Conservation (phyloP, 1,140 invertebrate genomes). For the Drosophila rhopaloa region DNA sequence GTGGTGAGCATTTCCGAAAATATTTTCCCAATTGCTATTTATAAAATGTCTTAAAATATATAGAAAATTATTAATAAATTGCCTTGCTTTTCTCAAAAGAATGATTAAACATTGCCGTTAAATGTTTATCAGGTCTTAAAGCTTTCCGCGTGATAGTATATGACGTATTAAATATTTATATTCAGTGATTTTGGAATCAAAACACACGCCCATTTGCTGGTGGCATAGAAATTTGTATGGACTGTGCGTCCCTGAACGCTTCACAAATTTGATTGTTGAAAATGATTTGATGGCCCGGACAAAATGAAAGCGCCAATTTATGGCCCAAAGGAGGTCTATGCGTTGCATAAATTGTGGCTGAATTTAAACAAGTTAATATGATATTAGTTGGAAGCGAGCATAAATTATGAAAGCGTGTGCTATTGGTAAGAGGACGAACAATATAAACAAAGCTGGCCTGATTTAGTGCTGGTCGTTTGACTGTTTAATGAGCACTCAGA, state of each 20-base stretch:
- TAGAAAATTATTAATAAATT: not conserved
- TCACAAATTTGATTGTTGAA: constrained; percentile 53
- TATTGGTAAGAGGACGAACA: constrained; percentile 7
- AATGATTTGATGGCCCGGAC: constrained; percentile 39
- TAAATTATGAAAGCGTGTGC: constrained; percentile 70
- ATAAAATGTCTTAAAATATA: not conserved
- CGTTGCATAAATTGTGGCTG: constrained; percentile 59
- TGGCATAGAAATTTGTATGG: constrained; percentile 2
- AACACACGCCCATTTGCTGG: constrained; percentile 1
- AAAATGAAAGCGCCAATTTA: constrained; percentile 66
- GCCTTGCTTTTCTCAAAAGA: not conserved
- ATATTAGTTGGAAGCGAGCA: constrained; percentile 70
- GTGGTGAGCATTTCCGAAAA: no score
- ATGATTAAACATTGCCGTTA: constrained; percentile 28
- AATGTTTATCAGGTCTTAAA: constrained; percentile 34
- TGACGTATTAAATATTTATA: constrained; percentile 29
- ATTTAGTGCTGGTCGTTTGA: constrained; percentile 71
- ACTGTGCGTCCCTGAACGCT: constrained; percentile 31
- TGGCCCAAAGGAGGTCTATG: constrained; percentile 44
- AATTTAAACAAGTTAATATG: constrained; percentile 71
- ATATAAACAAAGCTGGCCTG: constrained; percentile 66
- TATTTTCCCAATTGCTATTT: not conserved
- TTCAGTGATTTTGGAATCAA: constrained; percentile 25
- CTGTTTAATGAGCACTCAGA: constrained; percentile 82
- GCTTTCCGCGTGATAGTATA: constrained; percentile 14